Evolutionary conservation across 1,140 invertebrate species (phyloP), one percentile per base, ranked within the genome.

Genomic region (Drosophila melanica): DNA sequence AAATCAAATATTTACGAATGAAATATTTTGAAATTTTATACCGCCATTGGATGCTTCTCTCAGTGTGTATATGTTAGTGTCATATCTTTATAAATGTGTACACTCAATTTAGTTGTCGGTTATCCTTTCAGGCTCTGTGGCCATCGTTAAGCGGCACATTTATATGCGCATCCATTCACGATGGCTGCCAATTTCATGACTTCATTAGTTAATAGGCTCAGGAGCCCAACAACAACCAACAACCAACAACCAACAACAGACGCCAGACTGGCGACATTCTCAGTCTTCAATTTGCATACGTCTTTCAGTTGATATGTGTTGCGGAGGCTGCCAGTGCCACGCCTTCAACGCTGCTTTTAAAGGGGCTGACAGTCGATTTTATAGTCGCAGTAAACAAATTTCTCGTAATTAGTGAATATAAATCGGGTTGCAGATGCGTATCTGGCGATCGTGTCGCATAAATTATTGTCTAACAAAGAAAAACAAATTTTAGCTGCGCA

Each of bases 161-260:
- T 67, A 41, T 70, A 57, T 71, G 68, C 68, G 39, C 39, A 58
- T 71, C 62, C 58, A 58, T 14, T 44, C 47, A 50, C 35, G 78
- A 79, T 78, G 78, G 57, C 48, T 73, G 55, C 66, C 67, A 75
- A 75, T 81, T 78, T 78, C 62, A 87, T 86, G 84, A 87, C 75
- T 76, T 79, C 71, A 86, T 87, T 75, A 69, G 82, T 77, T 60
- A 60, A 76, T 74, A 67, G 77, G 60, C 44, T 65, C 66, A 55
- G 57, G 50, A 69, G 50, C 50, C 2, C 20, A 23, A 2, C 20
- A 23, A 23, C 20, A 20, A 20, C 20, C 1, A 41, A 20, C 41
- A 14, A 23, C 1, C 27, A 47, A 12, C 14, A 35, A 33, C 20
- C 42, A 58, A 23, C 27, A 35, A 7, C 18, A 20, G 44, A 14